Evolutionary conservation across 2,797 vertebrate species (phyloP), one percentile per base, ranked within the genome.

Genomic region (Scarus forsteni): DNA sequence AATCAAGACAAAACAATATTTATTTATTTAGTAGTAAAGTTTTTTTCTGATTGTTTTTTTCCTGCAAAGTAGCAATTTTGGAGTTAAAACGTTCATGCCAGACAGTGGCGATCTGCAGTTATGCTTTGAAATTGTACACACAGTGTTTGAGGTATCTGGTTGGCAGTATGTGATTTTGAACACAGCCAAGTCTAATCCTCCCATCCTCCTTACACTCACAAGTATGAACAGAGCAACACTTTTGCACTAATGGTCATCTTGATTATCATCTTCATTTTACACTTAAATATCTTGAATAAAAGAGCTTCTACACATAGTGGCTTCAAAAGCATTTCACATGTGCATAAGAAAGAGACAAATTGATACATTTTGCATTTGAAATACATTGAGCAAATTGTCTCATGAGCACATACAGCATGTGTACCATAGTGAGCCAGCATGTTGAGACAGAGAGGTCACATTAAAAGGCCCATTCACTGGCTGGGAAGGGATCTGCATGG

Each of bases 261-360:
- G 9, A 7, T 1, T 0, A 1, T 38, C 3, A 13, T 53, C 7
- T 15, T 49, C 0, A 6, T 48, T 19, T 44, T 58, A 40, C 51
- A 5, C 8, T 34, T 10, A n/a, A 70, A 44, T 55, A 45, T 39
- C 1, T 59, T 34, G 46, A 19, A 57, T 4, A 34, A 15, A 27
- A 27, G 27, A 27, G 4, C 42, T 59, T 44, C 11, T 27, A 60
- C 48, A 84, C 38, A 49, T 15, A 52, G 53, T 57, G 51, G 60
- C 50, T 80, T 77, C 51, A 61, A 72, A 75, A 60, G 11, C 10
- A 65, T 43, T 60, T 65, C 7, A 48, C 46, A 66, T 53, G n/a
- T 42, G 14, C 27, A 61, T 19, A 66, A 43, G 53, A 10, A 8
- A 70, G 50, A 65, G 54, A 59, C 68, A 3, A 68, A 60, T 59